Evolutionary conservation across 2,888 invertebrate genomes (phyloP), one percentile per base, ranked within the genome.

Genomic region (Agonum fuliginosum): DNA sequence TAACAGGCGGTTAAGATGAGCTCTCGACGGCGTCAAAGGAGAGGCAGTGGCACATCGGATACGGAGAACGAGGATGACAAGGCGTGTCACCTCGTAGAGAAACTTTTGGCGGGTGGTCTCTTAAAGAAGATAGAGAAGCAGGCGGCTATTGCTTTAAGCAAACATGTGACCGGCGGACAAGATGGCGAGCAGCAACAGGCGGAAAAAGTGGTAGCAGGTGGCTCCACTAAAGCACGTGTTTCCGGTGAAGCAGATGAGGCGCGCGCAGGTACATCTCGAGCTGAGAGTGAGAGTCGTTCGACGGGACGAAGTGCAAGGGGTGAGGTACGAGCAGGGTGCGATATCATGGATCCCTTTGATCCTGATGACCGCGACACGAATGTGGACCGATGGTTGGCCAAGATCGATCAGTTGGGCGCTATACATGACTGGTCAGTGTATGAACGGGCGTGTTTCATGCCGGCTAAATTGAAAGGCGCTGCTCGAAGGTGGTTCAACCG

Each of bases 401-500:
- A 73, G 51, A 78, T 81, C 17, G 81, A 81, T 22, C 79, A 78
- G 58, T 67, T 79, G 12, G 81, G 80, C 8, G 69, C 20, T 3
- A 79, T 81, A 4, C 78, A 82, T 79, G 79, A 79, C 1, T 82
- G 80, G 80, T 74, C 79, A 0, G 77, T 79, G 1, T 78, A 79
- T 14, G 79, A 81, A 46, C 41, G 77, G 76, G 62, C 78, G 6
- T 78, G 19, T 51, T 78, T 72, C 34, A 81, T 80, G 81, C 81
- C 81, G 78, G 30, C 51, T 5, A 79, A 78, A 24, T 54, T 79
- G 65, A 74, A 67, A 69, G 43, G 69, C 2, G 69, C 78, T 10
- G 62, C 78, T n/a, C 79, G 78, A 0, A 10, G 10, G 6, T 58
- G 58, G 58, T 58, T 22, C 20, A 58, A 58, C 20, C 20, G 6